Conservation (phyloP, 2,888 invertebrate species). For the Tenthredo notha region DNA sequence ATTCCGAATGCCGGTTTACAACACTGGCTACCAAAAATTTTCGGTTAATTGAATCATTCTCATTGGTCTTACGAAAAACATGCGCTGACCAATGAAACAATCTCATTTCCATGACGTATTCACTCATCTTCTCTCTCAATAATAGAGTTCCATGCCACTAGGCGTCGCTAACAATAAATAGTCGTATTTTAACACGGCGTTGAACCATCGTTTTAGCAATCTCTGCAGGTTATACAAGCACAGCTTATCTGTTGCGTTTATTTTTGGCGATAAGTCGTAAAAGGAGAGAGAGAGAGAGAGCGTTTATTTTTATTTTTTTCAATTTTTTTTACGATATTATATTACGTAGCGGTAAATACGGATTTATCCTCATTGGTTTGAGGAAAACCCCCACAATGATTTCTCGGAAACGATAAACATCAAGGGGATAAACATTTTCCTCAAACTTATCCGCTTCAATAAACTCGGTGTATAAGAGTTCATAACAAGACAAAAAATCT, state of each 20-base stretch:
- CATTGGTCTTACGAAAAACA: neutral
- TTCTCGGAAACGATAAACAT: neutral
- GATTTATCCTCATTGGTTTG: neutral
- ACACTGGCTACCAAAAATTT: neutral
- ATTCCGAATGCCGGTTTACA: conserved; percentile 9
- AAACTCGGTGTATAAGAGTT: neutral
- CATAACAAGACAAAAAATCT: neutral
- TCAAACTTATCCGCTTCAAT: neutral
- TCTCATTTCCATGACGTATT: neutral
- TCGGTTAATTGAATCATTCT: neutral
- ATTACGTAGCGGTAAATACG: neutral
- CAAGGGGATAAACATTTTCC: neutral
- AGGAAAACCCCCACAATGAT: neutral
- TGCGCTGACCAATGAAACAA: neutral
- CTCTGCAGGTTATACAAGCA: too few relatives aligned
- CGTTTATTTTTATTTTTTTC: too few relatives aligned
- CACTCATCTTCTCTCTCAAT: too few relatives aligned
- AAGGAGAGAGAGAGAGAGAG: too few relatives aligned
- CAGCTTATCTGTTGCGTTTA: neutral
- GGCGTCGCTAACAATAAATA: too few relatives aligned
- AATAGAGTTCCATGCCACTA: too few relatives aligned
- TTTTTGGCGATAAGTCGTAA: too few relatives aligned
- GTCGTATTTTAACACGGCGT: too few relatives aligned
- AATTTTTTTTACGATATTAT: neutral
- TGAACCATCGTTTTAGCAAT: too few relatives aligned